Evolutionary conservation across 2,888 invertebrate genomes (phyloP), one percentile per base, ranked within the genome.

Genomic region (Limnephilus lunatus): DNA sequence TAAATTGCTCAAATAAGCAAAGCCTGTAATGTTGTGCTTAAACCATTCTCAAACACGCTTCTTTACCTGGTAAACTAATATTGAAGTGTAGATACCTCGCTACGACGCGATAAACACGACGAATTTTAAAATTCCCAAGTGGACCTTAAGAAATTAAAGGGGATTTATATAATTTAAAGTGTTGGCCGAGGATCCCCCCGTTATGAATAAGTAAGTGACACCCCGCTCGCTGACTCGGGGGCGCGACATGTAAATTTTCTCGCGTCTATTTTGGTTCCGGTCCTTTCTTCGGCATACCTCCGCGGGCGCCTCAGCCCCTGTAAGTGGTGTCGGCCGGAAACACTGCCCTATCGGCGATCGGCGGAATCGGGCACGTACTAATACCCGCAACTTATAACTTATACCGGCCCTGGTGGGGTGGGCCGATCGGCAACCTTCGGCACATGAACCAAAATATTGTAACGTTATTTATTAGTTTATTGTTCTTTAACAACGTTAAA

Each of bases 321-420:
- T 91, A 93, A 93, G 93, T 91, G 92, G 91, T 89, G 92, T 90
- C 85, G 91, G 91, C 81, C 93, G 93, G 93, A 93, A 93, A 85
- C 85, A 83, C 90, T 91, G 91, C 93, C 93, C 91, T 93, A 93
- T 93, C 93, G 92, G 81, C 91, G 91, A 93, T 93, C 93, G 93
- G 93, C 35, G 82, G 92, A 89, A 93, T 91, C 92, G 87, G 85
- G 92, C 90, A 92, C 93, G 92, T 93, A 89, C 25, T 68, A 91
- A 68, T 68, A 68, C 68, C 68, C 85, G 68, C 80, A 68, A 90
- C 53, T 90, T 85, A 85, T 48, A 35, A 90, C 39, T 85, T 90
- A 48, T 83, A 53, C 68, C 32, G 68, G 68, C 68, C n/a, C 68
- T 68, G 68, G n/a, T 68, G 68, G 68, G 68, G 25, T 68, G 68